Evolutionary conservation across 2,797 vertebrate genomes (phyloP), one percentile per base, ranked within the genome.

Genomic region (Holocentrus rufus): DNA sequence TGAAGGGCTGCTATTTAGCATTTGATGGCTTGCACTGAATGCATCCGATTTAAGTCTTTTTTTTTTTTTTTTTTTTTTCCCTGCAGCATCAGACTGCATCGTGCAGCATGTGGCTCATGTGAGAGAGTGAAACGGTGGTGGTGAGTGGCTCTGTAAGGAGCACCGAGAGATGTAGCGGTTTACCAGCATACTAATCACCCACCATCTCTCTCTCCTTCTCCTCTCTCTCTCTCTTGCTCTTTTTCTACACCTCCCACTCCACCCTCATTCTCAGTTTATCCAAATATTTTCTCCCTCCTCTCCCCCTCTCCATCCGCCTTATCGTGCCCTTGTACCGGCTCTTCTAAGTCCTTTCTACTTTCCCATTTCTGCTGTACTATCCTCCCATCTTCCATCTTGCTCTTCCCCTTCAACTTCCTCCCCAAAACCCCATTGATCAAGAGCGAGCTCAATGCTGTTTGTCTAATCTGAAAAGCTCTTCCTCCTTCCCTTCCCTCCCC

Each of bases 181-280:
- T 65, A 62, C 68, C 53, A 59, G 70, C 73, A 79, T 76, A 72
- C 50, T 78, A 73, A 88, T 86, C 70, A 82, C 68, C 59, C 53
- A 39, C 36, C 14, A 71, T 73, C 39, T 58, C 50, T 50, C 31
- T 27, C 25, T 27, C 25, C 25, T 27, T 27, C 46, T 63, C 44
- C 49, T 27, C 13, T 36, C 53, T 5, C 27, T 42, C 47, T 47
- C 56, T 58, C 9, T 36, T 22, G 7, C 15, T 1, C 47, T 55
- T 56, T 58, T 53, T 69, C 39, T 49, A 36, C 23, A 39, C 20
- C 50, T 72, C 52, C 39, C 39, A n/a, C 63, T 74, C 67, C 47
- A 69, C 49, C 71, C 44, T 78, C 46, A 47, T 31, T 57, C 15
- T 36, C 52, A 6, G 52, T 71, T 42, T 42, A 44, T 60, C 36